Base-by-base conservation (phyloP, 2,113 vertebrate genomes). In the Prietella phreatophila region DNA sequence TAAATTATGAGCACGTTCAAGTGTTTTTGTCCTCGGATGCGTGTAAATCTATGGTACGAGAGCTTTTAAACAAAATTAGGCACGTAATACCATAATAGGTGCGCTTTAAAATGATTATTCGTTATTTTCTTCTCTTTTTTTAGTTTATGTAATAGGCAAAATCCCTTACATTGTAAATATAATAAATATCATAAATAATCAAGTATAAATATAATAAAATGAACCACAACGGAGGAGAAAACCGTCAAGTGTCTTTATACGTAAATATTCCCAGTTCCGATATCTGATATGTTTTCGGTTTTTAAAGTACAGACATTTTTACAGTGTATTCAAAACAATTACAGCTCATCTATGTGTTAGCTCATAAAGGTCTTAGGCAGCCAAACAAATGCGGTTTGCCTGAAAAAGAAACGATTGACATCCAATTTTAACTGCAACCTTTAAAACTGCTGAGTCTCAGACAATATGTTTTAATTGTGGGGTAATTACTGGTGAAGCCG, bases 391-490 rank as follows among this genome's bases (percentile, higher is more conserved):
- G 36, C 65, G 11, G 13, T 39, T 33, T 27, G 47, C 14, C 15
- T 42, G 17, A n/a, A 39, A 30, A 73, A 56, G 60, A 47, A 47
- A 53, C 13, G 1, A 63, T 0, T 82, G 30, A 58, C 60, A 71
- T 69, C 2, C 47, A 27, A 71, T 53, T 67, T 80, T 30, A 71
- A 42, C 33, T 50, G 33, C 36, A 80, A 61, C 73, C 85, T 78
- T 78, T 78, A 63, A 36, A 86, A 19, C 20, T 58, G 85, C 30
- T 82, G 50, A 58, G 33, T 82, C 3, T 27, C 79, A 47, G 65
- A 71, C 60, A 47, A 69, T 39, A n/a, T 39, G 19, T 79, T n/a
- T 36, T 61, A 4, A 13, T 2, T 25, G 17, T 50, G 25, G 15
- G 15, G 2, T 71, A 56, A 30, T 71, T 71, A 14, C 47, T 55